phyloP scores from a whole-genome alignment of 2,888 invertebrate genomes.

The Geotrupes spiniger region DNA sequence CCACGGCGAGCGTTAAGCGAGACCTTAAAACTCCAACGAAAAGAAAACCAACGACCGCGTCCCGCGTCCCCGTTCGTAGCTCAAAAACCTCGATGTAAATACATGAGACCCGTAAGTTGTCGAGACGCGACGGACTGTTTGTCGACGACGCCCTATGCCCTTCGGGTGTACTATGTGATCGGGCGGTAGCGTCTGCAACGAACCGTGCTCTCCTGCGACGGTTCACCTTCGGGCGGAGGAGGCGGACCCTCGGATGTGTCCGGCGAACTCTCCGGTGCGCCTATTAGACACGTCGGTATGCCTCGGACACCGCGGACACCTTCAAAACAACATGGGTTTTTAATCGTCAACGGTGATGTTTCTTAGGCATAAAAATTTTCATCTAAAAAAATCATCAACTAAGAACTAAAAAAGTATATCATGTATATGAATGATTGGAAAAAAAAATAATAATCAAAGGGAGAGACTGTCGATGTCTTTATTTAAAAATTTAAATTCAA shows the following conservation, averaged over 20 bases:
- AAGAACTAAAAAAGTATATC: too few relatives aligned
- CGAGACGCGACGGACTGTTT: not conserved
- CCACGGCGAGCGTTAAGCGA: constrained; percentile 1
- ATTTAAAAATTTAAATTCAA: too few relatives aligned
- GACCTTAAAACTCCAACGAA: not conserved
- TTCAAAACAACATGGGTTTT: constrained; percentile 33
- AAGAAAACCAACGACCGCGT: too few relatives aligned
- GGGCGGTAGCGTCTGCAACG: constrained; percentile 48
- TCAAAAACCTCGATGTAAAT: constrained; percentile 3
- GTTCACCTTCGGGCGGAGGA: constrained; percentile 45
- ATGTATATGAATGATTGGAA: too few relatives aligned
- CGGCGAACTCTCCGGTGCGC: constrained; percentile 41
- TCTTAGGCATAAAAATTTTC: too few relatives aligned
- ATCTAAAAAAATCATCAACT: too few relatives aligned
- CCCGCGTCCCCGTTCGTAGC: not conserved
- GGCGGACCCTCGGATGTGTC: constrained; percentile 47
- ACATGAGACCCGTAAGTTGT: not conserved
- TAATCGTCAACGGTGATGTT: too few relatives aligned
- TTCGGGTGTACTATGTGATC: constrained; percentile 42
- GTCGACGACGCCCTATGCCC: not conserved
- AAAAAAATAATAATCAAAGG: too few relatives aligned
- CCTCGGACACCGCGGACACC: constrained; percentile 44
- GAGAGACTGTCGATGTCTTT: too few relatives aligned
- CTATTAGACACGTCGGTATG: constrained; percentile 48
- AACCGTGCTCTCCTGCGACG: constrained; percentile 47